These are phyloP conservation scores for Drosophila leonis DNA, from an alignment of 2,888 invertebrate genomes.

Conservation along the genomic window DNA sequence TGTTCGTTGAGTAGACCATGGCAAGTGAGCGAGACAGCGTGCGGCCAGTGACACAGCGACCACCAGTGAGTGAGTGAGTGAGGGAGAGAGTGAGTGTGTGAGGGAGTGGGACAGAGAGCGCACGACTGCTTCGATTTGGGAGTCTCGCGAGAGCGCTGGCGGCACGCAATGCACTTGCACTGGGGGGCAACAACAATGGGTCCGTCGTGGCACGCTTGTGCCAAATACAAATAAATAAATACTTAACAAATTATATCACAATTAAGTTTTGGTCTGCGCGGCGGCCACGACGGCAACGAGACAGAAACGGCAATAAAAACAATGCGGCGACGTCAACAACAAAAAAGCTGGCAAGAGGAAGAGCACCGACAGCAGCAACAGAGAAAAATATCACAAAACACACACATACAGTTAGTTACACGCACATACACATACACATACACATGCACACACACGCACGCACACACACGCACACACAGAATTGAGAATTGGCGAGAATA, in stretches of 20 bases:
- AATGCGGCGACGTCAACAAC: conserved; percentile 57
- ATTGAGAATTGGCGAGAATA: conserved; percentile 42
- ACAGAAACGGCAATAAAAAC: conserved; percentile 40
- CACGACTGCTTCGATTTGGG: not conserved
- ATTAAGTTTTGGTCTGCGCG: conserved; percentile 56
- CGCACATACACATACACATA: conserved; percentile 2
- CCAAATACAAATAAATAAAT: conserved; percentile 69
- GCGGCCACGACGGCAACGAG: conserved; percentile 64
- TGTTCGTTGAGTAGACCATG: conserved; percentile 82
- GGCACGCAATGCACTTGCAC: conserved; percentile 2
- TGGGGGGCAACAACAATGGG: conserved; percentile 10
- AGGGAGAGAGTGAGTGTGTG: not conserved
- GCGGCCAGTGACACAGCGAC: conserved; percentile 24
- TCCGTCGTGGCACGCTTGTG: conserved; percentile 59
- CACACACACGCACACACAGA: conserved; percentile 15
- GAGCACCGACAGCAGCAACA: conserved; percentile 30
- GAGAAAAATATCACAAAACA: conserved; percentile 39
- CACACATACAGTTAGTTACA: conserved; percentile 5
- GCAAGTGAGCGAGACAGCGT: conserved; percentile 42
- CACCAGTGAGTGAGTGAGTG: not conserved
- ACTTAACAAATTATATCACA: conserved; percentile 80
- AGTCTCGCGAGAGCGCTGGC: not conserved
- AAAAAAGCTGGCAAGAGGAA: conserved; percentile 49
- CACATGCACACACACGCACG: not conserved
- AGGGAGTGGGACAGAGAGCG: not conserved